Percentiles rank a stretch among this genome's conserved stretches.
These are phyloP conservation scores for Elgaria multicarinata DNA, from an alignment of 2,113 vertebrate species.

Conservation along the genomic window DNA sequence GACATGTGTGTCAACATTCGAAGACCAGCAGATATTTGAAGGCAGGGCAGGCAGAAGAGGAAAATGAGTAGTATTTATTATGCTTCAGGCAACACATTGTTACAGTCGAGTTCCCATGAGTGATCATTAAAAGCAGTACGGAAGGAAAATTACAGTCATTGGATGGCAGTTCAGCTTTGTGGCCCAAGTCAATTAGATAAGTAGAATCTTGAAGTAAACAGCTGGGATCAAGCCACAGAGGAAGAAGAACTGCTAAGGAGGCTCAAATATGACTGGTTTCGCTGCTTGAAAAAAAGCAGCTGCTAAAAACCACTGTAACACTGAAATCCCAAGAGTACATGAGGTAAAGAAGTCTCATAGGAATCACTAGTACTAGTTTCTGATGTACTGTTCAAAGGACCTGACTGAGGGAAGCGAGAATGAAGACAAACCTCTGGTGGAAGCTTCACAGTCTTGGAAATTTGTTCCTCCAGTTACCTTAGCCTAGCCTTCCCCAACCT, in stretches of 20 bases:
- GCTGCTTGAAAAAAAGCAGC: background rate
- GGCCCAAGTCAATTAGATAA: background rate
- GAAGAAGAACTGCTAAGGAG: background rate
- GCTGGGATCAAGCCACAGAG: background rate
- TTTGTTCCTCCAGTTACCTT: background rate
- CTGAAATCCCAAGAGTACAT: background rate
- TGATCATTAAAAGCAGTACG: background rate
- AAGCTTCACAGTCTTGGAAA: background rate
- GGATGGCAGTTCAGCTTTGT: background rate
- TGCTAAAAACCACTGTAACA: background rate
- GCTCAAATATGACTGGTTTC: background rate
- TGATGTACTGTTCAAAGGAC: background rate
- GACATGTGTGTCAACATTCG: background rate
- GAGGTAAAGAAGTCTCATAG: background rate
- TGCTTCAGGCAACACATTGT: constrained; percentile 3
- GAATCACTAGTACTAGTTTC: background rate
- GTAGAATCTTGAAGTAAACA: background rate
- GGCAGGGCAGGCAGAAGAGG: background rate
- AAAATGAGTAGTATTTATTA: background rate
- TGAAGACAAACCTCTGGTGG: background rate
- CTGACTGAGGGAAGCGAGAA: background rate
- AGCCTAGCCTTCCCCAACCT: background rate
- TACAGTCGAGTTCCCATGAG: constrained; percentile 2
- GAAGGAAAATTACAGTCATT: background rate
- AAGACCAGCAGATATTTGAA: background rate